Evolutionary conservation across 2,113 vertebrate species (phyloP), one percentile per base, ranked within the genome.

Genomic region (Leucosticte australis): DNA sequence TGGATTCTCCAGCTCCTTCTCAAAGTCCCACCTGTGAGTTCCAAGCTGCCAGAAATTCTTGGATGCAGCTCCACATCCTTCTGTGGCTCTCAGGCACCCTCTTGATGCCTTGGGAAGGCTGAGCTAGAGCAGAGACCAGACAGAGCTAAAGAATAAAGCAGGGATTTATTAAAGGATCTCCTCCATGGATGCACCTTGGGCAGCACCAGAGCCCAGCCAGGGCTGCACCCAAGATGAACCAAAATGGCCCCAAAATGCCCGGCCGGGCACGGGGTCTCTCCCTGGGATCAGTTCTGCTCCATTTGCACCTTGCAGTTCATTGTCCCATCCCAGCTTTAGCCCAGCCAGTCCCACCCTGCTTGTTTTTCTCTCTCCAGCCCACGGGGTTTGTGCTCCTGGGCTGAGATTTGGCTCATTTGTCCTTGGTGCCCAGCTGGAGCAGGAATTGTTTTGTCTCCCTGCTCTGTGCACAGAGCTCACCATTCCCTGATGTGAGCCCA

Each of bases 41-140:
- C 62, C 50, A 28, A 67, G 27, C 26, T 69, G 17, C 55, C 63
- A 86, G 76, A 70, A 90, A 65, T 8, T 33, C 53, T 9, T 28
- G 20, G 55, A 19, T 22, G 18, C 2, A 0, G 6, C 24, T 46
- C 10, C n/a, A 30, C 8, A 27, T 23, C 62, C 41, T 55, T 7
- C 26, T 20, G 31, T 10, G 55, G n/a, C 33, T 28, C 63, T 37
- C 8, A 42, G 24, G 17, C 37, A 27, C 24, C 17, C 35, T 24
- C 57, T 26, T 26, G n/a, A 17, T 26, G 57, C 56, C 23, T 59
- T 24, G 56, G 4, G n/a, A 7, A 35, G 23, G 56, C 57, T 35
- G 57, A 17, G 2, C 23, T 11, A 3, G 57, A 37, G 2, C 23
- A 59, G n/a, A 59, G n/a, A 2, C n/a, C 3, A 3, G 55, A 10